These are phyloP conservation scores for Sepioteuthis lessoniana DNA, from an alignment of 2,888 invertebrate genomes.

Conservation along the genomic window DNA sequence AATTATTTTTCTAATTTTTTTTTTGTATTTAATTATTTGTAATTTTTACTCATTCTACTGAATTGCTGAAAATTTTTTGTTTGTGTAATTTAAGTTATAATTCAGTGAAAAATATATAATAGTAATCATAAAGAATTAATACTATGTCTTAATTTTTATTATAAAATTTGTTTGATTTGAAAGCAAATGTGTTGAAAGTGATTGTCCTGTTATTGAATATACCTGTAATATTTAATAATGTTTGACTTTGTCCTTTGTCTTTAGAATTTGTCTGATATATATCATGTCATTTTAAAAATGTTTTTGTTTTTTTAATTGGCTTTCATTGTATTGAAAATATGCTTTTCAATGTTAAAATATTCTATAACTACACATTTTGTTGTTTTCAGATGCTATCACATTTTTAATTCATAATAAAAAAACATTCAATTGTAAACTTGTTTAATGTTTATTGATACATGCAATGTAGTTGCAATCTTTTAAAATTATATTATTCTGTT, in stretches of 20 bases:
- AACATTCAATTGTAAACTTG: neutral
- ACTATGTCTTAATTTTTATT: neutral
- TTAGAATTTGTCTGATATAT: neutral
- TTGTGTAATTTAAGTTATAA: too few relatives aligned
- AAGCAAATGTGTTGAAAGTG: neutral
- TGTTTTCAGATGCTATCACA: neutral
- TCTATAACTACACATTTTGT: conserved; percentile 15
- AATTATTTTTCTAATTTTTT: too few relatives aligned
- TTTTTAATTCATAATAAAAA: neutral
- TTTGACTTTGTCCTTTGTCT: conserved; percentile 18
- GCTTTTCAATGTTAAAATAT: conserved; percentile 25
- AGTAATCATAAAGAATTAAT: neutral
- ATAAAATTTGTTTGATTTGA: neutral
- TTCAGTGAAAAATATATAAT: too few relatives aligned
- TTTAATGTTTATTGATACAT: neutral
- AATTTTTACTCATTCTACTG: too few relatives aligned
- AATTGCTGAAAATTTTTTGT: too few relatives aligned
- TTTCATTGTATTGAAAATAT: neutral
- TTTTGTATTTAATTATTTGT: too few relatives aligned
- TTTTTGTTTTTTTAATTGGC: neutral
- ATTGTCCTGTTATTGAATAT: neutral
- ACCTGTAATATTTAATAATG: neutral
- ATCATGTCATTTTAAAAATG: neutral
- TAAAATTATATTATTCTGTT: neutral
- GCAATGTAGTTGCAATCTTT: neutral